These are phyloP conservation scores for Pegea sp. DNA, from an alignment of 23 tunicate species.

Conservation along the genomic window DNA sequence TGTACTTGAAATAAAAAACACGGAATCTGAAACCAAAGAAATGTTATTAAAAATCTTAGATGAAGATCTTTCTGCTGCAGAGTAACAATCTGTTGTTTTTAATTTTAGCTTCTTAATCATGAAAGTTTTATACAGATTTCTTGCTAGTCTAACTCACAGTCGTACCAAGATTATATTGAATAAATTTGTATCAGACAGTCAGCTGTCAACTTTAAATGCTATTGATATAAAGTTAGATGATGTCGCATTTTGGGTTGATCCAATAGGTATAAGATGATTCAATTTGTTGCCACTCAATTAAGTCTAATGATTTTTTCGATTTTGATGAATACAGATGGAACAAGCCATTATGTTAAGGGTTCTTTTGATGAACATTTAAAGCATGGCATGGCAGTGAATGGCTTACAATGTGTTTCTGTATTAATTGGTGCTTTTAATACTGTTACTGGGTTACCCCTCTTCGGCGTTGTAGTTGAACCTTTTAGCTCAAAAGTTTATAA, in stretches of 20 bases:
- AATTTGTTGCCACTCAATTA: no score
- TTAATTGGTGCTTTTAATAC: conserved; percentile 42
- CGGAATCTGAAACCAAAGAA: conserved; percentile 16
- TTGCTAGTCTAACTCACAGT: not conserved
- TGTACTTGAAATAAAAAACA: conserved; percentile 25
- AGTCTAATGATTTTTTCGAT: not conserved
- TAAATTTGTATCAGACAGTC: not conserved
- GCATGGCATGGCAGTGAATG: conserved; percentile 13
- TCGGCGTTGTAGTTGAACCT: conserved; percentile 61
- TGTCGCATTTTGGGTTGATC: conserved; percentile 73
- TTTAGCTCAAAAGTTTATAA: no score
- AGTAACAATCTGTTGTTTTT: conserved; percentile 1
- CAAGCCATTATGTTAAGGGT: conserved; percentile 57
- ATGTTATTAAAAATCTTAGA: conserved; percentile 27
- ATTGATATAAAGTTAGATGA: conserved; percentile 17
- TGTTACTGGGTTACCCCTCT: conserved; percentile 31
- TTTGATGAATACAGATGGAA: conserved; percentile 16
- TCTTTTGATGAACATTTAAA: conserved; percentile 8
- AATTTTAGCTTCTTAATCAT: conserved; percentile 1
- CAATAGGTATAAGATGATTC: conserved; percentile 77
- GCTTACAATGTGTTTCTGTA: conserved; percentile 75
- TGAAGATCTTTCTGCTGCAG: conserved; percentile 47
- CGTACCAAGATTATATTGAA: not conserved
- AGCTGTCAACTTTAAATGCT: not conserved
- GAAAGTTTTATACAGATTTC: not conserved